A percentile compares a stretch with the other conserved stretches of the same genome.
Evolutionary conservation across 2,797 vertebrate species (phyloP).

Genomic region (Scomberomorus guttatus): DNA sequence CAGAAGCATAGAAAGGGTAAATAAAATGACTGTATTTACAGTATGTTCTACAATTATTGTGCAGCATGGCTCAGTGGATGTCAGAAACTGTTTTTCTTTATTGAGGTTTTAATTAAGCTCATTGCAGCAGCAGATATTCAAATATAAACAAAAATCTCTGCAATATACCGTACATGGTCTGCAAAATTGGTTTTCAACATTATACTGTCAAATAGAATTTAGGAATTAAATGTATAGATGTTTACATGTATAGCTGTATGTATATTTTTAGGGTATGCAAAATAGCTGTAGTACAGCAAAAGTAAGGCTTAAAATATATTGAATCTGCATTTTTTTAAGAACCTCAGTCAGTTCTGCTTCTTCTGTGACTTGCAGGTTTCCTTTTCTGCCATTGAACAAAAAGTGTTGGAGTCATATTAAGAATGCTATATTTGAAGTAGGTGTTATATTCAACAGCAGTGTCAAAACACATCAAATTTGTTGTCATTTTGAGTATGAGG

Average conservation of each 20-base stretch:
- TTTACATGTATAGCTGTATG: no score
- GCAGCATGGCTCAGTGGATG: not conserved
- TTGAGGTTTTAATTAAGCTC: no score
- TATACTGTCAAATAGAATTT: not conserved
- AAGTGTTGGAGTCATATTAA: slow-evolving; percentile 8
- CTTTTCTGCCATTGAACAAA: slow-evolving; percentile 14
- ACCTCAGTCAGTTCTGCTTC: slow-evolving; percentile 7
- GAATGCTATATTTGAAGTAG: slow-evolving; percentile 15
- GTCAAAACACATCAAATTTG: not conserved
- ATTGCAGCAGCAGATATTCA: not conserved
- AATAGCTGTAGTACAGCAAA: not conserved
- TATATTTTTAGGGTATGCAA: not conserved
- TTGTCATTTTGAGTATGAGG: slow-evolving; percentile 6
- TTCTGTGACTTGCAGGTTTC: slow-evolving; percentile 14
- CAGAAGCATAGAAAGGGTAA: not conserved
- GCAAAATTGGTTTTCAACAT: not conserved
- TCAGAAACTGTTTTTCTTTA: not conserved
- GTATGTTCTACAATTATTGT: not conserved
- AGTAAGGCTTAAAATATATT: not conserved
- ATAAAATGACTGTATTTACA: not conserved
- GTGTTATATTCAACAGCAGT: no score
- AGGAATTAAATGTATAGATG: not conserved
- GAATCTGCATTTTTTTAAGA: slow-evolving; percentile 13
- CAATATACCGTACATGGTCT: not conserved
- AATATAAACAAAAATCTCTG: not conserved